Evolutionary conservation across 2,888 invertebrate genomes (phyloP).

Genomic region (Acanthosepion pharaonis): DNA sequence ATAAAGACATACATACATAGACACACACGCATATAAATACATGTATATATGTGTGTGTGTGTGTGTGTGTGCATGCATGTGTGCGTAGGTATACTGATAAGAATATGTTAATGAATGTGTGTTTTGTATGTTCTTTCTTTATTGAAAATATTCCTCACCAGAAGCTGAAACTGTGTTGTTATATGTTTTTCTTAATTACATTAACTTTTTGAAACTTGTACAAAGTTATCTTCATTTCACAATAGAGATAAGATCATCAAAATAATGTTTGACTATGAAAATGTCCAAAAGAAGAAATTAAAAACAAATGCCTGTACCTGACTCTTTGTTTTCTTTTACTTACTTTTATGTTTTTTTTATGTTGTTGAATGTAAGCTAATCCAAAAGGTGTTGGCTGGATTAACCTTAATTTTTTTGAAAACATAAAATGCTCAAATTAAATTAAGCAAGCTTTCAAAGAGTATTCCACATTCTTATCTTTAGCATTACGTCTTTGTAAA

Average conservation of each 20-base stretch:
- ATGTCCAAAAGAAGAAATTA: neutral
- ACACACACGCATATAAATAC: too few species aligned
- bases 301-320: neutral
- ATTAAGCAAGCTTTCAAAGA: neutral
- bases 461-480: neutral
- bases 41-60: neutral
- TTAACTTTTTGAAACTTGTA: neutral
- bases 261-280: neutral
- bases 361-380: neutral
- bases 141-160: too few species aligned
- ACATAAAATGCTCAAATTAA: neutral
- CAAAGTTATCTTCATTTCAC: neutral
- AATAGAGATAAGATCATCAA: neutral
- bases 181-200: neutral
- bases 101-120: neutral
- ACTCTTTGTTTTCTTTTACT: neutral
- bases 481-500: neutral
- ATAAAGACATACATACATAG: too few species aligned
- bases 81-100: too few species aligned
- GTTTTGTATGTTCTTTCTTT: neutral
- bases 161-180: too few species aligned
- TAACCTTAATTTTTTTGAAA: neutral
- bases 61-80: neutral
- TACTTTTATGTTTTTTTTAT: neutral
- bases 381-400: neutral